These are phyloP conservation scores for Argynnis bischoffii DNA, from an alignment of 2,888 invertebrate genomes.

Conservation along the genomic window DNA sequence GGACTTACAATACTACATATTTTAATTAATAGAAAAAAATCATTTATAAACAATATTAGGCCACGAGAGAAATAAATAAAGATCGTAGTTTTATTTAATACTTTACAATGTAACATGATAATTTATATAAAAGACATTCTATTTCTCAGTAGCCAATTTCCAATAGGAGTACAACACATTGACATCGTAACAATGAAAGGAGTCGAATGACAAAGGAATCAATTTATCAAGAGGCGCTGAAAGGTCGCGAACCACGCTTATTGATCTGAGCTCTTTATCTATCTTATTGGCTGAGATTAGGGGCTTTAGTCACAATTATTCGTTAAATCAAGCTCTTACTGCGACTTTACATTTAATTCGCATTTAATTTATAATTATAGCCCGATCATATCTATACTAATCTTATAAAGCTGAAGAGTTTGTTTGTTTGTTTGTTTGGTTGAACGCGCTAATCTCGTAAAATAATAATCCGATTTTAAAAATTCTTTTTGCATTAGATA, in stretches of 20 bases:
- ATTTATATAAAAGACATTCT: neutral
- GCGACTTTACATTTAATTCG: neutral
- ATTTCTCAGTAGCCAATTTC: slow-evolving; percentile 19
- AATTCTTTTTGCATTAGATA: too few relatives aligned
- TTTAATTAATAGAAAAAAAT: too few relatives aligned
- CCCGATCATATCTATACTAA: too few relatives aligned
- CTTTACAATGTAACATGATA: too few relatives aligned
- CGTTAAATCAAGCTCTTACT: slow-evolving; percentile 2
- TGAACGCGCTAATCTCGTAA: too few relatives aligned
- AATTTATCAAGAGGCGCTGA: slow-evolving; percentile 61
- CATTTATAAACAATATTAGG: too few relatives aligned
- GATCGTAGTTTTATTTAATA: too few relatives aligned
- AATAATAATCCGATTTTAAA: too few relatives aligned
- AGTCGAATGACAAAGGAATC: slow-evolving; percentile 49
- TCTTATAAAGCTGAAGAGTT: too few relatives aligned
- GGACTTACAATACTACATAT: too few relatives aligned
- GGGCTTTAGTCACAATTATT: slow-evolving; percentile 14
- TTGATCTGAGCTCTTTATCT: slow-evolving; percentile 40
- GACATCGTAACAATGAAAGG: slow-evolving; percentile 16
- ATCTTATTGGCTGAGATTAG: slow-evolving; percentile 15
- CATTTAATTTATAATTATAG: neutral
- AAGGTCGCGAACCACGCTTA: slow-evolving; percentile 48
- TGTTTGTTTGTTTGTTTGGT: too few relatives aligned
- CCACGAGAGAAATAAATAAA: too few relatives aligned
- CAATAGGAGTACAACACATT: slow-evolving; percentile 10